A percentile compares a stretch with the other conserved stretches of the same genome.
Evolutionary conservation across 1,140 invertebrate genomes (phyloP).

Genomic region (Littorina saxatilis): DNA sequence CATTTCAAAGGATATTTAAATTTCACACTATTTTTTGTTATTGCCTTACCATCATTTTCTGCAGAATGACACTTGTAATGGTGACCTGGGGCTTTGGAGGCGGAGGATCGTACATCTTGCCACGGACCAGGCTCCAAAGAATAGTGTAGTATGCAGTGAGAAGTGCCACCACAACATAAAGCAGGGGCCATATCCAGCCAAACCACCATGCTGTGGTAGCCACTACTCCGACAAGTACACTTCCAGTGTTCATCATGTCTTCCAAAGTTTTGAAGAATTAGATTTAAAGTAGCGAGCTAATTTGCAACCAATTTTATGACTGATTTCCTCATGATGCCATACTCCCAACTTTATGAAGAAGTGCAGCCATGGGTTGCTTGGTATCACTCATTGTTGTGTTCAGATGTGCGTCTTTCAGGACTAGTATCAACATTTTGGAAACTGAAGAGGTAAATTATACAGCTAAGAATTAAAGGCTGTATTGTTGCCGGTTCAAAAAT

Average conservation of each 20-base stretch:
- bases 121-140: constrained; percentile 2
- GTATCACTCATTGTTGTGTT: no score
- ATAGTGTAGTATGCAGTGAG: constrained; percentile 6
- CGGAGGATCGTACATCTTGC: constrained; percentile 12
- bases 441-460: no score
- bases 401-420: no score
- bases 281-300: neutral
- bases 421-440: no score
- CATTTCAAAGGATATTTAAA: no score
- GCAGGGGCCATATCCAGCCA: constrained; percentile 18
- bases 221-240: neutral
- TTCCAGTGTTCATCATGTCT: neutral
- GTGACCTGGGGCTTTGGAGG: neutral
- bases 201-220: constrained; percentile 19
- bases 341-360: no score
- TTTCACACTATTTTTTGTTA: no score
- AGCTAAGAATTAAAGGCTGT: no score
- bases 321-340: neutral
- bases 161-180: neutral
- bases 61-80: constrained; percentile 12
- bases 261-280: neutral
- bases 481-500: no score
- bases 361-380: neutral
- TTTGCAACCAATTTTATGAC: neutral
- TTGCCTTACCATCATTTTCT: constrained; percentile 36